Evolutionary conservation across 2,113 vertebrate genomes (phyloP).

Genomic region (Menidia beryllina): DNA sequence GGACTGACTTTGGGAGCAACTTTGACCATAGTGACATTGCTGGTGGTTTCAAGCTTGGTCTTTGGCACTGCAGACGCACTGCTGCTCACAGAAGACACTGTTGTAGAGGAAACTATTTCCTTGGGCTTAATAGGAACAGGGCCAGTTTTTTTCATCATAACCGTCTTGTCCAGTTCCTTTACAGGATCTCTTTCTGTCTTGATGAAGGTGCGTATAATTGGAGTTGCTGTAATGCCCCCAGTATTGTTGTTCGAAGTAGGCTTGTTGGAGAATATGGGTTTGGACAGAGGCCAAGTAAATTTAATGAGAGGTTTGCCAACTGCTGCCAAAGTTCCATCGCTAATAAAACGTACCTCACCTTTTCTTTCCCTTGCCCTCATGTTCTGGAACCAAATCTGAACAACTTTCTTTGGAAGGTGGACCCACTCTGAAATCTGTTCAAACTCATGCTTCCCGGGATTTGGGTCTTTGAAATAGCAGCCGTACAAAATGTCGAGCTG

Average conservation of each 20-base stretch:
- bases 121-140: conserved; percentile 78
- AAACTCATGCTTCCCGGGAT: conserved; percentile 91
- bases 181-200: conserved; percentile 73
- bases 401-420: conserved; percentile 92
- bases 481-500: conserved; percentile 92
- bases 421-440: conserved; percentile 93
- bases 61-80: conserved; percentile 74
- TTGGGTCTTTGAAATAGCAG: conserved; percentile 93
- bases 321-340: conserved; percentile 82
- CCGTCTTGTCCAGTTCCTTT: conserved; percentile 68
- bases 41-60: conserved; percentile 78
- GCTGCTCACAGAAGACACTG: conserved; percentile 58
- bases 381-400: conserved; percentile 97
- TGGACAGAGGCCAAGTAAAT: conserved; percentile 82
- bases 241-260: conserved; percentile 63
- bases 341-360: conserved; percentile 89
- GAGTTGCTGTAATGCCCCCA: conserved; percentile 58
- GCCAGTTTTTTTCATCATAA: conserved; percentile 57
- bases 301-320: conserved; percentile 85
- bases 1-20: conserved; percentile 70
- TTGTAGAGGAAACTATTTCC: conserved; percentile 60
- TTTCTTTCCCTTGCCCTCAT: conserved; percentile 92
- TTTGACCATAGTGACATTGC: conserved; percentile 78
- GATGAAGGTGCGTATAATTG: conserved; percentile 72
- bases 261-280: conserved; percentile 78